Base-by-base conservation (phyloP, 2,888 invertebrate genomes). In the Orchesella flavescens region DNA sequence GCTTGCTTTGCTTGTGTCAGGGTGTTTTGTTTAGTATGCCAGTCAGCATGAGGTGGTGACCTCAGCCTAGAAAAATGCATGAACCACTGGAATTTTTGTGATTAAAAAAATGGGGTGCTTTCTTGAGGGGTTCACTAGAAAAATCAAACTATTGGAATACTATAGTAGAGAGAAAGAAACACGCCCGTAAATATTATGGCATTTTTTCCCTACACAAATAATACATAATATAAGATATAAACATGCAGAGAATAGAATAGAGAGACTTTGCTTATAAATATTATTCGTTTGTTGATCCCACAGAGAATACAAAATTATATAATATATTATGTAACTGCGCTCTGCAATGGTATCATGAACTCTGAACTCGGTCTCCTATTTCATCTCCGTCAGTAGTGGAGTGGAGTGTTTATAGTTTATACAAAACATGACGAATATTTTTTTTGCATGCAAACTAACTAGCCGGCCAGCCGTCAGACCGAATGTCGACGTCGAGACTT, bases 51-150 rank as follows among this genome's bases (percentile, higher is more conserved):
- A 55, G 71, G 23, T 69, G 57, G 83, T 86, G 83, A 83, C 84
- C 84, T 86, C 86, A 86, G 83, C 43, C 68, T 69, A 80, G 80
- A 86, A 86, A 86, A 86, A 86, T 86, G 86, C 76, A 84, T 72
- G 78, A 68, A 82, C 84, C 83, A 73, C 80, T 84, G 86, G 86
- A 86, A 86, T 86, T 86, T 86, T 83, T 84, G 69, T 84, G 83
- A 86, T 86, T 84, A 86, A 86, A 86, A 82, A 83, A 84, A 73
- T 71, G 81, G 34, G 34, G 34, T 34, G 34, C 34, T 34, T 34
- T 34, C 34, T 34, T 46, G 73, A 57, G 75, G 71, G 78, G 72
- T 76, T 63, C 76, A 82, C 71, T 61, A 61, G 13, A 73, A 59
- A 72, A 61, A 61, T 34, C 34, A 34, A 7, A 4, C 34, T 4